A percentile compares a stretch with the other conserved stretches of the same genome.
Conservation (phyloP, 1,140 invertebrate genomes). For the Lordiphosa stackelbergi region DNA sequence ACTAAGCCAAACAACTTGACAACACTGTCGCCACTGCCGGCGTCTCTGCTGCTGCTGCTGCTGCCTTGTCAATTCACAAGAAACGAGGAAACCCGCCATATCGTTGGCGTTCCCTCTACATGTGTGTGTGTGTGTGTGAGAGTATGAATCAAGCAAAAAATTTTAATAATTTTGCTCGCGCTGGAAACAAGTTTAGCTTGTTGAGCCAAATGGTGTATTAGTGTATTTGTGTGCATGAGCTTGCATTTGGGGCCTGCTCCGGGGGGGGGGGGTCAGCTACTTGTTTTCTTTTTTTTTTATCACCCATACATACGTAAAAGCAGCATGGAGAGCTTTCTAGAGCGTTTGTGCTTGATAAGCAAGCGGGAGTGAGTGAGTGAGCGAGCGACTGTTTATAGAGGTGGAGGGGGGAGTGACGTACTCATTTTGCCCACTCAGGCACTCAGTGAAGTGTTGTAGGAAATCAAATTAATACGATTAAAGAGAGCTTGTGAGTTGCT, state of each 20-base stretch:
- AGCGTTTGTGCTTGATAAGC: slow-evolving; percentile 60
- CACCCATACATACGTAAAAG: slow-evolving; percentile 19
- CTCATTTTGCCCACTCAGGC: slow-evolving; percentile 5
- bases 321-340: slow-evolving; percentile 38
- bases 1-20: slow-evolving; percentile 74
- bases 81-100: slow-evolving; percentile 73
- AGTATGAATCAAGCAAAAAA: slow-evolving; percentile 68
- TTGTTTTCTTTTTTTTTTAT: slow-evolving; percentile 51
- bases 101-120: slow-evolving; percentile 20
- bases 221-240: slow-evolving; percentile 17
- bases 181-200: slow-evolving; percentile 68
- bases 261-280: slow-evolving; percentile 33
- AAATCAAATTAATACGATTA: slow-evolving; percentile 66
- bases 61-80: slow-evolving; percentile 68
- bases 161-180: slow-evolving; percentile 72
- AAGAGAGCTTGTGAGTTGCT: slow-evolving; percentile 24
- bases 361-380: neutral
- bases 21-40: slow-evolving; percentile 54
- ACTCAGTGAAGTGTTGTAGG: slow-evolving; percentile 56
- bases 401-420: slow-evolving; percentile 19
- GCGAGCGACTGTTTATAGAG: neutral
- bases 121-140: slow-evolving; percentile 21
- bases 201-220: slow-evolving; percentile 41
- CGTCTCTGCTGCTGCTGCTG: slow-evolving; percentile 26
- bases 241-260: slow-evolving; percentile 27